Percentiles rank a stretch among this genome's conserved stretches.
phyloP scores from a whole-genome alignment of 2,797 vertebrate species.

The Sorex maritimensis region DNA sequence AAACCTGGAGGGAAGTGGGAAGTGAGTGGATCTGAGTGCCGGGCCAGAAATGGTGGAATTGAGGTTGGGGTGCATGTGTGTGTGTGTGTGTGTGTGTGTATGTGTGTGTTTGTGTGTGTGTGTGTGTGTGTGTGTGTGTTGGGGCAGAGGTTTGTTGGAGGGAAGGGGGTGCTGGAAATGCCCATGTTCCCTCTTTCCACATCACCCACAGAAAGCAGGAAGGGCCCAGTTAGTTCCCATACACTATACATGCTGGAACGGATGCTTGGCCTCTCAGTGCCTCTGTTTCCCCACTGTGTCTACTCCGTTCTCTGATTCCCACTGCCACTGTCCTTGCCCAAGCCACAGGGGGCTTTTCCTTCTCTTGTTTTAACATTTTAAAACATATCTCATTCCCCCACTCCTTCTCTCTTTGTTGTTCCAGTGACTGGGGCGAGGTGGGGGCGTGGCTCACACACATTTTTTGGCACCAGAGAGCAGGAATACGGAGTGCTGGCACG shows the following conservation, averaged over 20 bases:
- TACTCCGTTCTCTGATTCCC: neutral
- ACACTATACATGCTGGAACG: no score
- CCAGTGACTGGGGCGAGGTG: no score
- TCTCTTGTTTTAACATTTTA: no score
- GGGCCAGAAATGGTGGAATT: neutral
- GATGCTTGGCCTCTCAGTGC: neutral
- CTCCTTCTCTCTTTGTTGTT: no score
- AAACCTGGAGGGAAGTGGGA: neutral
- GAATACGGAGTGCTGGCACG: no score
- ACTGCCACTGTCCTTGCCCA: neutral
- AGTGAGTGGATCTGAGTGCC: neutral
- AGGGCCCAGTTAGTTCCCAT: no score
- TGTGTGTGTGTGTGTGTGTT: neutral
- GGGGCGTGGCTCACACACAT: no score
- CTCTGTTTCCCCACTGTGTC: neutral
- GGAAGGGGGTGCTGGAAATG: neutral
- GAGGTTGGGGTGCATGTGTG: neutral
- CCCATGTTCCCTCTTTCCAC: neutral
- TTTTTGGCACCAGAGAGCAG: no score
- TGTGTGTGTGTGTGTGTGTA: neutral
- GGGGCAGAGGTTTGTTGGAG: neutral
- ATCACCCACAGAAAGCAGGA: neutral
- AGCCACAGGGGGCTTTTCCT: neutral
- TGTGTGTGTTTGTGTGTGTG: neutral
- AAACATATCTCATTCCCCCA: no score